phyloP scores from a whole-genome alignment of 2,888 invertebrate genomes.

The Nezara viridula region DNA sequence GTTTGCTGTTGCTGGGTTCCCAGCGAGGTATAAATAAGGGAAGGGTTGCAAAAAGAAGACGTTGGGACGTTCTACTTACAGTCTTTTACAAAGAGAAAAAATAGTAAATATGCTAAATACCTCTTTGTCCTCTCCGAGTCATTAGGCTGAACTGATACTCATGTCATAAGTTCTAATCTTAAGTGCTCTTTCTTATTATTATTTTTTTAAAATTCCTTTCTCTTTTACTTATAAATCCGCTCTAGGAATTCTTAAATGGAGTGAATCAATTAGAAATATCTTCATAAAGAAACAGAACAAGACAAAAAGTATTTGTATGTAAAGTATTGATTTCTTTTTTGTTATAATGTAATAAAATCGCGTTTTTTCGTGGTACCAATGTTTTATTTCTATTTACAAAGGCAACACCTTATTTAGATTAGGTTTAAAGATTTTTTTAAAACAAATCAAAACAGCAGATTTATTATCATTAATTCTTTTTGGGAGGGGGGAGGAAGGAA shows the following conservation, averaged over 20 bases:
- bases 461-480: too few relatives aligned
- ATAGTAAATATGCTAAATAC: constrained; percentile 26
- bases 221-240: background rate
- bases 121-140: background rate
- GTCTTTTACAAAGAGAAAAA: constrained; percentile 4
- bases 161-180: constrained; percentile 22
- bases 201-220: background rate
- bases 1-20: background rate
- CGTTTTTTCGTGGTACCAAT: too few relatives aligned
- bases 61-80: background rate
- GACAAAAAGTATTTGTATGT: too few relatives aligned
- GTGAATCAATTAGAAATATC: background rate
- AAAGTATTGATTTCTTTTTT: too few relatives aligned
- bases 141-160: background rate
- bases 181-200: constrained; percentile 2
- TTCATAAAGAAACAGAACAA: background rate
- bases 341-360: too few relatives aligned
- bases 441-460: too few relatives aligned
- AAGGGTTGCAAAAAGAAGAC: constrained; percentile 1
- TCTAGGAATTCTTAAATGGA: background rate
- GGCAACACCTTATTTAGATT: too few relatives aligned
- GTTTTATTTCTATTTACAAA: too few relatives aligned
- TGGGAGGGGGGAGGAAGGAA: too few relatives aligned
- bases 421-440: too few relatives aligned
- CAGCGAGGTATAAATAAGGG: background rate